Conservation (phyloP, 1,140 invertebrate species). For the Hestina assimilis region DNA sequence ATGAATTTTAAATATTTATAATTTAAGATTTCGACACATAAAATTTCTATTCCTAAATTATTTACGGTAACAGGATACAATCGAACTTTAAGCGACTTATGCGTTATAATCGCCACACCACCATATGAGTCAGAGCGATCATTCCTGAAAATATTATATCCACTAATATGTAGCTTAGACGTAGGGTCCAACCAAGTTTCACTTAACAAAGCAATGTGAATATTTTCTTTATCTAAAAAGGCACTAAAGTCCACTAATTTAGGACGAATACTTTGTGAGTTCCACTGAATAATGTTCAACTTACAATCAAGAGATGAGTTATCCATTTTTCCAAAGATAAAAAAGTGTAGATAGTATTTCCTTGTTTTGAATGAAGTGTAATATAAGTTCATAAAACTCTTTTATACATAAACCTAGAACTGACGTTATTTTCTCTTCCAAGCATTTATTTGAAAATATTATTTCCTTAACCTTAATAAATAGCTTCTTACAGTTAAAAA, state of each 20-base stretch:
- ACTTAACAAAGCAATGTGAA: slow-evolving; percentile 20
- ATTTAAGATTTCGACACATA: slow-evolving; percentile 18
- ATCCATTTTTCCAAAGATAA: slow-evolving; percentile 16
- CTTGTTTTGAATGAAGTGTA: not conserved
- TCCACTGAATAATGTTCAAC: slow-evolving; percentile 29
- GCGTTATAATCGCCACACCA: slow-evolving; percentile 13
- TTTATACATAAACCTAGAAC: not conserved
- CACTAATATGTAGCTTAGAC: not conserved
- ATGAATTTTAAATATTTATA: slow-evolving; percentile 23
- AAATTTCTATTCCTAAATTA: slow-evolving; percentile 4
- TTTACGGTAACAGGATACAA: not conserved
- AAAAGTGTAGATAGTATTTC: slow-evolving; percentile 2
- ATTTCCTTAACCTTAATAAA: no score
- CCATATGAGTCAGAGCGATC: slow-evolving; percentile 21
- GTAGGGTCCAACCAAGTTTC: slow-evolving; percentile 26
- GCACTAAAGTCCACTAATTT: slow-evolving; percentile 17
- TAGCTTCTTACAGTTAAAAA: no score
- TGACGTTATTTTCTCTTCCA: no score
- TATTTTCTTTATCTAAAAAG: slow-evolving; percentile 24
- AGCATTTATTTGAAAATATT: no score
- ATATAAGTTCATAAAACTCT: not conserved
- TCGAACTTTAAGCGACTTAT: slow-evolving; percentile 18
- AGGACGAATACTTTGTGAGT: slow-evolving; percentile 22
- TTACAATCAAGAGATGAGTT: slow-evolving; percentile 13
- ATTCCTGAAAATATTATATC: slow-evolving; percentile 15